Base-by-base conservation (phyloP, 2,113 vertebrate genomes). In the Embiotoca jacksoni region DNA sequence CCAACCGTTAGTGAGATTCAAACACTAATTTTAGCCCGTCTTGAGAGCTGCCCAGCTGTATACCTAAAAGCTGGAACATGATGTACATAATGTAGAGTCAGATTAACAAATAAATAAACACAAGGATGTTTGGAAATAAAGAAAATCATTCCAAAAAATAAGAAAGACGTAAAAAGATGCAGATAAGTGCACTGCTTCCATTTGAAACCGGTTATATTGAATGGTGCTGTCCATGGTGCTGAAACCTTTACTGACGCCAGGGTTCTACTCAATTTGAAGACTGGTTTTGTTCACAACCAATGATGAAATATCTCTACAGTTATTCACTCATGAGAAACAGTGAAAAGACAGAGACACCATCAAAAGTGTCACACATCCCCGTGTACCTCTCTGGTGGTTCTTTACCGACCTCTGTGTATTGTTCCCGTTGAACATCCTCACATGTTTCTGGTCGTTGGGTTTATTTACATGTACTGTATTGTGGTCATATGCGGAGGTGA, bases 211-310 rank as follows among this genome's bases (percentile, higher is more conserved):
- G 6, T 16, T 50, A 15, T 0, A 30, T 1, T n/a, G 33, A 33
- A 0, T 16, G 57, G 57, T 14, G 86, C 91, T 92, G 82, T 87
- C 84, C 88, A 0, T 85, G 87, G 84, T 91, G 68, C 89, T 92
- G 83, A 90, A 89, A 69, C 60, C 61, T 50, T 49, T 23, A 15
- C 36, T 32, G 13, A 31, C 36, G 36, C 55, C 47, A 65, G 2
- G 7, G 35, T n/a, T 56, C 6, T 0, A n/a, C 67, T 62, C 50
- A 8, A 57, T 57, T 78, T 57, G 72, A 30, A 63, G 37, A 2
- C 30, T 70, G 80, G 67, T 60, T 55, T 74, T 75, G 60, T 64
- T 73, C 65, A 54, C 0, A 7, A 37, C 41, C 44, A 57, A 23
- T 67, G 73, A 87, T 84, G 50, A 66, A 81, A 75, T 68, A 64